Evolutionary conservation across 2,888 invertebrate species (phyloP), one percentile per base, ranked within the genome.

Genomic region (Hydroisotoma schaefferi): DNA sequence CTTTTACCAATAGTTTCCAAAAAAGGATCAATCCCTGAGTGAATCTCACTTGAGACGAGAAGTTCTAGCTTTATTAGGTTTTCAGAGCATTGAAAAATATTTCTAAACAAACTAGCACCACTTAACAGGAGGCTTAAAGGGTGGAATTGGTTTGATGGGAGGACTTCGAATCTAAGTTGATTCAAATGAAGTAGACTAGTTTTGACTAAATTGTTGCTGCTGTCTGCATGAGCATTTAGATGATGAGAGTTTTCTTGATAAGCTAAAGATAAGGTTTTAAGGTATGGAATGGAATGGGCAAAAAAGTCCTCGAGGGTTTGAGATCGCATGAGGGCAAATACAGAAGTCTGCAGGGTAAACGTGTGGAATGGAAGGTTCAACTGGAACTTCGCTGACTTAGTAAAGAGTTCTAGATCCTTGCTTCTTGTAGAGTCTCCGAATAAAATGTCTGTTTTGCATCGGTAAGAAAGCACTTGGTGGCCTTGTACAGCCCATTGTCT

Each of bases 191-290:
- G 54, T 15, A 62, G 25, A 46, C 22, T 10, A 38, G 62, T 55
- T 55, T 58, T 58, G 55, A 55, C 55, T n/a, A 40, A 28, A 20
- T 26, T 28, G 15, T 23, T 44, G 2, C 22, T 18, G 26, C 25
- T 55, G 22, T 48, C 25, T 5, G 18, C 10, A 3, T 26, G n/a
- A 18, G 29, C 15, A 12, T 55, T 63, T n/a, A 63, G 27, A 15
- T 48, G 28, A 37, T 63, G 62, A 1, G 62, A 63, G 4, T 55
- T 49, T 40, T 63, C 62, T 43, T 59, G 62, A 53, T 63, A 63
- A 27, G 58, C 57, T 29, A 63, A 25, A 25, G 40, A 63, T 47
- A 63, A 52, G 29, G 55, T 59, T 12, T 63, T 58, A 43, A 63
- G 55, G n/a, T 28, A 12, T 1, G 3, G 29, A 1, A 48, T 48